Conservation (phyloP, 2,113 vertebrate genomes). For the Micromys minutus region DNA sequence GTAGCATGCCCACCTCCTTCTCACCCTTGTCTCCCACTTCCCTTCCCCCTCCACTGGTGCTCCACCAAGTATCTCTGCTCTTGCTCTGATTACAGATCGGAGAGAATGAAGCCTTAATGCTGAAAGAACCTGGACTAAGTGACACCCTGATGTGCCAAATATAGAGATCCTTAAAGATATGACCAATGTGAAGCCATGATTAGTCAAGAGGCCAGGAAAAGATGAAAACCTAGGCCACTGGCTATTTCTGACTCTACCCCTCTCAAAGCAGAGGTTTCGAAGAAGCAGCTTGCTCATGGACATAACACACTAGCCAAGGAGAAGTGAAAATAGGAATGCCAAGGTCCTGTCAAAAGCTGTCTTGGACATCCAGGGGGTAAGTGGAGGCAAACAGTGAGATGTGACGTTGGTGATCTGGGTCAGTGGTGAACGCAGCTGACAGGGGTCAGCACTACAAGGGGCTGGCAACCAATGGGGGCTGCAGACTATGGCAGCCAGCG, state of each 20-base stretch:
- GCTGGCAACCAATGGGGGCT: too few species aligned
- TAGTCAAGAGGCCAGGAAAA: constrained; percentile 89
- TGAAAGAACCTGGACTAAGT: neutral
- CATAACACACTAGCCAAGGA: constrained; percentile 85
- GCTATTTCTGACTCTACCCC: constrained; percentile 90
- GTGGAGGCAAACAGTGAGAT: too few species aligned
- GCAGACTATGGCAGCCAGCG: too few species aligned
- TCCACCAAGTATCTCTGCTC: constrained; percentile 87
- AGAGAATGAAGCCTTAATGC: constrained; percentile 83
- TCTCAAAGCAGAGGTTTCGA: constrained; percentile 94
- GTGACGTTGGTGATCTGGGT: too few species aligned
- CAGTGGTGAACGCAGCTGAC: too few species aligned
- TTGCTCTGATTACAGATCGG: constrained; percentile 93
- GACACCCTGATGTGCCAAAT: constrained; percentile 68
- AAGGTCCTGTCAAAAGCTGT: too few species aligned
- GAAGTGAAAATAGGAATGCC: constrained; percentile 84
- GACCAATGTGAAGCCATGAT: constrained; percentile 91
- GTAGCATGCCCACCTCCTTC: neutral
- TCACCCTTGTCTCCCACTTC: constrained; percentile 85
- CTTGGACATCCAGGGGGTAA: too few species aligned
- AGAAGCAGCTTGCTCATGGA: constrained; percentile 93
- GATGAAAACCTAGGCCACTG: constrained; percentile 82
- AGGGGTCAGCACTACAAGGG: too few species aligned
- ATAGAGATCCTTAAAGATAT: constrained; percentile 96
- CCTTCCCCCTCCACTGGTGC: constrained; percentile 70